Evolutionary conservation across 2,888 invertebrate genomes (phyloP).

Genomic region (Pristionchus fissidentatus): DNA sequence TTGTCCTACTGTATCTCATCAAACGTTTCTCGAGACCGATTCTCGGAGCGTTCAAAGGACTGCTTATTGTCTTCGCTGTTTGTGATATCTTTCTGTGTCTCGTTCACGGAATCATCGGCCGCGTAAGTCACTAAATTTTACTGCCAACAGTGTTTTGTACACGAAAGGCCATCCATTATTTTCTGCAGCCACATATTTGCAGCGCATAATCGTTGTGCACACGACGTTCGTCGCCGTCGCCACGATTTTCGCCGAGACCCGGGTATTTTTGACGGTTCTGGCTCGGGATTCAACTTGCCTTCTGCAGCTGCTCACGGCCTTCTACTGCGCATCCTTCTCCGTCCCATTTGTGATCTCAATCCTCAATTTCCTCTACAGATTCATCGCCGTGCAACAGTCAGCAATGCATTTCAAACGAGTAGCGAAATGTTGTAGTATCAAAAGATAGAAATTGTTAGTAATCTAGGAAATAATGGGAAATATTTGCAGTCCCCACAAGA

Average conservation of each 20-base stretch:
- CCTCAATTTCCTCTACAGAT: conserved; percentile 21
- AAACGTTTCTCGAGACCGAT: neutral
- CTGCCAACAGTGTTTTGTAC: neutral
- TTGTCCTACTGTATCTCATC: conserved; percentile 19
- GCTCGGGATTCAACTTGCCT: too few relatives aligned
- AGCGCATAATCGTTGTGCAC: neutral
- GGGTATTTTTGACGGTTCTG: neutral
- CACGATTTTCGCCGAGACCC: neutral
- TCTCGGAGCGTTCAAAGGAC: neutral
- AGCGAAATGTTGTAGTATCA: too few relatives aligned
- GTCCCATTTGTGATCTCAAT: neutral
- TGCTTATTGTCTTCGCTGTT: conserved; percentile 1
- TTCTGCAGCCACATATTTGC: too few relatives aligned
- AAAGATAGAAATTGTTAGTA: too few relatives aligned
- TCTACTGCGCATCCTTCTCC: conserved; percentile 3
- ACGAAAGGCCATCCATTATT: neutral
- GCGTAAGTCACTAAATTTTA: neutral
- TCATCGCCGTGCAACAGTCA: neutral
- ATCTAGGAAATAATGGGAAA: too few relatives aligned
- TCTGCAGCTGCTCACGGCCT: neutral
- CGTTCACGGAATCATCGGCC: conserved; percentile 1
- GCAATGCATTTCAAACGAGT: too few relatives aligned
- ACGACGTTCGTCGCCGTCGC: neutral
- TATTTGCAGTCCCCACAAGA: neutral
- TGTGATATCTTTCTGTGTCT: neutral